Evolutionary conservation across 2,888 invertebrate species (phyloP), one percentile per base, ranked within the genome.

Genomic region (Lacanobia wlatinum): DNA sequence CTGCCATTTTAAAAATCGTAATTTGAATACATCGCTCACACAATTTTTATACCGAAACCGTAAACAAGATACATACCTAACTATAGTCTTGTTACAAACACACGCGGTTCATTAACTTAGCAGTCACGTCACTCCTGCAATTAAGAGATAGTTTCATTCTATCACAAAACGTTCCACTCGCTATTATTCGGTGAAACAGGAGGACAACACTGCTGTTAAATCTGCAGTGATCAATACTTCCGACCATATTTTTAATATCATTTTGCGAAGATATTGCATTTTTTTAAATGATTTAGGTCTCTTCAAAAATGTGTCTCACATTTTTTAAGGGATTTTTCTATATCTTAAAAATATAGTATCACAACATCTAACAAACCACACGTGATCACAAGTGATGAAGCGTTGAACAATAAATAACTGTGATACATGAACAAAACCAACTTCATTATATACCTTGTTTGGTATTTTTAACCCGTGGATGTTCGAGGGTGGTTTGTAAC

Each of bases 71-170:
- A 84, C 84, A 80, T 79, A 69, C 76, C 78, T 55, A 76, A 73
- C 74, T 82, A 82, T 88, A 85, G 75, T 84, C 82, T 85, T 87
- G 76, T 78, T 87, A 89, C 89, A 89, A 88, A 90, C 87, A 28
- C 53, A 70, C 53, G 28, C 34, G 34, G 50, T 28, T n/a, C 48
- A n/a, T 63, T 58, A 21, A 58, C 62, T n/a, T 12, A 50, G 40
- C 23, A 59, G 53, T 65, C 62, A 28, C 28, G n/a, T 59, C 18
- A 78, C 40, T 46, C 50, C n/a, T 65, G 63, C 40, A 7, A 58
- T 38, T 48, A 40, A 23, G 38, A 9, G 62, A 72, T 73, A 59
- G 43, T 59, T 64, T 40, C 48, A 82, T n/a, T 23, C 18, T 66
- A 63, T 65, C 59, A 63, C 50, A 53, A 62, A 58, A 52, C n/a